phyloP scores from a whole-genome alignment of 2,888 invertebrate species.

The Pachliopta kotzebuea region DNA sequence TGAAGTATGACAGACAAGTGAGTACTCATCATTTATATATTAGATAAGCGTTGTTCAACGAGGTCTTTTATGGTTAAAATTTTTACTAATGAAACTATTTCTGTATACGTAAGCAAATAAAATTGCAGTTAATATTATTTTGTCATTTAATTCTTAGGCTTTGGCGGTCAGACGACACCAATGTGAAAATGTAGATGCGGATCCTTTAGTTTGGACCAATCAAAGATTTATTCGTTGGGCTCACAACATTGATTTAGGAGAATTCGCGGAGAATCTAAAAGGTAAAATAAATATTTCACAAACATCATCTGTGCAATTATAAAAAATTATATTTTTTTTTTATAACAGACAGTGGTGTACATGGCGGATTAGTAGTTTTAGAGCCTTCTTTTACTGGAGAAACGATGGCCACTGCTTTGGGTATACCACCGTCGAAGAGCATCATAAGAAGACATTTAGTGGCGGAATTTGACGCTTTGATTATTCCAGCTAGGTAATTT shows the following conservation, averaged over 20 bases:
- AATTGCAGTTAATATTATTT: neutral
- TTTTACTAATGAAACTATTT: too few relatives aligned
- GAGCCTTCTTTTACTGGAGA: slow-evolving; percentile 97
- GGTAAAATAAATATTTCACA: slow-evolving; percentile 72
- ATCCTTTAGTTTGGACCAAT: slow-evolving; percentile 98
- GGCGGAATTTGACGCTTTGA: slow-evolving; percentile 93
- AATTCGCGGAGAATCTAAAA: slow-evolving; percentile 96
- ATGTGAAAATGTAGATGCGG: slow-evolving; percentile 92
- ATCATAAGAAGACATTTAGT: slow-evolving; percentile 95
- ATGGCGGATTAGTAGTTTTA: slow-evolving; percentile 95
- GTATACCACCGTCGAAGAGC: slow-evolving; percentile 95
- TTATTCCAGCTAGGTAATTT: slow-evolving; percentile 93
- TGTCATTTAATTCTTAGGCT: slow-evolving; percentile 76
- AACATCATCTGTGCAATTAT: neutral
- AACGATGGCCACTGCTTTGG: slow-evolving; percentile 95
- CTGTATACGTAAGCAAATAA: neutral
- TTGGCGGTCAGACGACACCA: slow-evolving; percentile 92
- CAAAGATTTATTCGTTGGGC: slow-evolving; percentile 97
- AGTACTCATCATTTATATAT: slow-evolving; percentile 38
- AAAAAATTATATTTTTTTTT: slow-evolving; percentile 18
- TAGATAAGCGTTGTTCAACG: neutral
- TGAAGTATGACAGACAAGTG: slow-evolving; percentile 95
- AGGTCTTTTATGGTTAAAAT: neutral
- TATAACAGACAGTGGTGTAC: slow-evolving; percentile 92
- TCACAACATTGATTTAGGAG: slow-evolving; percentile 94